Base-by-base conservation (phyloP, 2,888 invertebrate genomes). In the Hesperia comma region DNA sequence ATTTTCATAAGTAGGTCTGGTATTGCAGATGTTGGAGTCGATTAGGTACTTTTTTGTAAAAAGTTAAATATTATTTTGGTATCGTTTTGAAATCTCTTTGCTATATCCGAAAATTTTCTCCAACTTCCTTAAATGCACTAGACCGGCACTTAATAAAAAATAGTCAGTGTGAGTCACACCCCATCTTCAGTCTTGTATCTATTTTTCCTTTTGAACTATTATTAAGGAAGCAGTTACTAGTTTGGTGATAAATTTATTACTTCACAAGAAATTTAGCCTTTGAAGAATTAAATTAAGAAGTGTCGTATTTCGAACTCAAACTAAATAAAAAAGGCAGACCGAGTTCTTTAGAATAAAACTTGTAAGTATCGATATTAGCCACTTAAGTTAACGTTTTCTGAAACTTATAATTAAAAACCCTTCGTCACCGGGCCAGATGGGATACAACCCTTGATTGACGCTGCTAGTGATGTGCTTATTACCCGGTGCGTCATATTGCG, bases 121-220 rank as follows among this genome's bases (percentile, higher is more conserved):
- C n/a, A 41, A 41, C 14, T 6, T 41, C 5, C 41, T 14, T 14
- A 14, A 41, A 10, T n/a, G 4, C 12, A 14, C 12, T 14, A 5
- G 14, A 41, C 14, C 14, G 1, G 12, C 12, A 10, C 14, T 49
- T 49, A 19, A 8, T n/a, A 6, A 51, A 51, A 51, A 21, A 14
- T 62, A 6, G 32, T 15, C 14, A n/a, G 54, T 62, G 26, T 62
- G 62, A 62, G 62, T 43, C 21, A 8, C 15, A 2, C 14, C 15
- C 26, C 32, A 43, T 43, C 54, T 55, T 19, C 43, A 32, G 33
- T 32, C 54, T 32, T 55, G 26, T 51, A 43, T 55, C 55, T 46
- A 62, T 62, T 54, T 55, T 62, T 62, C 17, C 62, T 62, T 32
- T 55, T 62, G 55, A 55, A 55, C 62, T 51, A 55, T 62, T 62